phyloP scores from a whole-genome alignment of 1,140 invertebrate species.

The Atta colombica region DNA sequence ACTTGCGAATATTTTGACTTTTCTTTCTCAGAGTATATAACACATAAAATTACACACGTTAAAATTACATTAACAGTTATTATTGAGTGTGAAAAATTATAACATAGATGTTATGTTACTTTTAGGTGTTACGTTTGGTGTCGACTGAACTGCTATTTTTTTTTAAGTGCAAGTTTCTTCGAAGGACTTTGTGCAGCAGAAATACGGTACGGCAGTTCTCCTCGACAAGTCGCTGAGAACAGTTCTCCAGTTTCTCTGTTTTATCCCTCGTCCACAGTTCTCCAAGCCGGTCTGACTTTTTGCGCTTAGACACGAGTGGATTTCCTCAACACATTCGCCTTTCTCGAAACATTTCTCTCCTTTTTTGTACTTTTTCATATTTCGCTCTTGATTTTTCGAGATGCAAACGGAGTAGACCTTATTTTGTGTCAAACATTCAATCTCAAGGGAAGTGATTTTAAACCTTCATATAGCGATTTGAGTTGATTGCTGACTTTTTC shows the following conservation, averaged over 20 bases:
- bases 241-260: slow-evolving; percentile 27
- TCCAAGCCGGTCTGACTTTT: slow-evolving; percentile 28
- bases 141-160: background rate
- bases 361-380: background rate
- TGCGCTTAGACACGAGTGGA: slow-evolving; percentile 5
- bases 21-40: background rate
- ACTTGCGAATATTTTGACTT: background rate
- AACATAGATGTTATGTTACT: too few species aligned
- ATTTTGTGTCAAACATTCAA: background rate
- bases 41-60: too few species aligned
- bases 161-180: background rate
- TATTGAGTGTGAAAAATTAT: too few species aligned
- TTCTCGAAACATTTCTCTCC: background rate
- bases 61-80: too few species aligned
- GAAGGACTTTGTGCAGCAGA: slow-evolving; percentile 25
- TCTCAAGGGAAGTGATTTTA: background rate
- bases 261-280: slow-evolving; percentile 1
- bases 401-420: background rate
- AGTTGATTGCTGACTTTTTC: slow-evolving; percentile 1
- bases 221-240: background rate
- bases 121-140: too few species aligned
- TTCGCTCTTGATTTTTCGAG: slow-evolving; percentile 3
- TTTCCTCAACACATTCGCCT: slow-evolving; percentile 5
- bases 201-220: slow-evolving; percentile 16
- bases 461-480: slow-evolving; percentile 5